A percentile compares a stretch with the other conserved stretches of the same genome.
phyloP scores from a whole-genome alignment of 2,797 vertebrate genomes.

The Tapirus indicus region DNA sequence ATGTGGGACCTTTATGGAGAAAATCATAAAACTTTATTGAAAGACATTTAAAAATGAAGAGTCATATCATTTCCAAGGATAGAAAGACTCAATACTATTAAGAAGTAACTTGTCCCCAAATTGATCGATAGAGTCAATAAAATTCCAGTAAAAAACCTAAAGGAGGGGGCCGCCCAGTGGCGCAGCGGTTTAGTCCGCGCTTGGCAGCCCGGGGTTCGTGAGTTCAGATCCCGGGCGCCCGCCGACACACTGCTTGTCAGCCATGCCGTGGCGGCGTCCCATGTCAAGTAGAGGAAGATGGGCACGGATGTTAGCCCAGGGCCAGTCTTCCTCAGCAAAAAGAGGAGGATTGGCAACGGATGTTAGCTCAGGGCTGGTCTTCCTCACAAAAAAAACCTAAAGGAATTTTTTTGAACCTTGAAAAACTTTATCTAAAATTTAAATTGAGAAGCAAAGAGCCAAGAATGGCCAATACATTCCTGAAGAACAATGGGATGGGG shows the following conservation, averaged over 20 bases:
- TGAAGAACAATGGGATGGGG: background rate
- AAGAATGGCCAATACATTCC: background rate
- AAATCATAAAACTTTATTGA: constrained; percentile 32
- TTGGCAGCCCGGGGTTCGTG: too few species aligned
- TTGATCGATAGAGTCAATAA: background rate
- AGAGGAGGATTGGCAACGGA: too few species aligned
- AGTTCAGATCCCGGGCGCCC: too few species aligned
- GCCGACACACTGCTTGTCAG: too few species aligned
- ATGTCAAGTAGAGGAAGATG: too few species aligned
- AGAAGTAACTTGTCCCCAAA: background rate
- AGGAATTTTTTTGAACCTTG: background rate
- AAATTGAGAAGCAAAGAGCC: constrained; percentile 5
- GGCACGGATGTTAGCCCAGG: too few species aligned
- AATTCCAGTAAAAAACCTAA: background rate
- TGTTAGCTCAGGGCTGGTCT: too few species aligned
- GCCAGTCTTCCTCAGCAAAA: too few species aligned
- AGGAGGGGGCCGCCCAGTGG: too few species aligned
- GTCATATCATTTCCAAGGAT: background rate
- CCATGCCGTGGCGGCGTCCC: too few species aligned
- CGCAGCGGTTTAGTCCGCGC: too few species aligned
- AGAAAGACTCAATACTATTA: background rate
- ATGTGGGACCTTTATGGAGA: background rate
- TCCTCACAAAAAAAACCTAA: background rate
- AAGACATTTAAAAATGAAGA: constrained; percentile 27
- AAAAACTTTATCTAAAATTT: constrained; percentile 29